These are phyloP conservation scores for Falco punctatus DNA, from an alignment of 2,113 vertebrate genomes.

Conservation along the genomic window DNA sequence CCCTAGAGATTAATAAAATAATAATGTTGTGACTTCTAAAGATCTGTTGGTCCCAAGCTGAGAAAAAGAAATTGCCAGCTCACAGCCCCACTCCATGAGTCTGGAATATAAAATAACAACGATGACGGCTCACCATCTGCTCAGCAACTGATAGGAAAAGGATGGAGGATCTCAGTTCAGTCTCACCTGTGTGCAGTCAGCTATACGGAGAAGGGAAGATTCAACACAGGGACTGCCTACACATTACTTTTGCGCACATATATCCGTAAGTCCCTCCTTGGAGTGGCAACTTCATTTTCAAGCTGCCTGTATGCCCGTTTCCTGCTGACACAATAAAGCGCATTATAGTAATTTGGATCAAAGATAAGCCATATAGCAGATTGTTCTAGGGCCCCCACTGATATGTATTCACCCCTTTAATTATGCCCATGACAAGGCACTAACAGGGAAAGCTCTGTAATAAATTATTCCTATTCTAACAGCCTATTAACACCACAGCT, in stretches of 20 bases:
- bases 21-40: constrained; percentile 38
- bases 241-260: rapidly evolving
- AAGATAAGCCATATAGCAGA: neutral
- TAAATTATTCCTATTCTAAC: neutral
- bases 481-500: neutral
- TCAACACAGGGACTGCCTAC: neutral
- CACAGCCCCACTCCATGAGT: neutral
- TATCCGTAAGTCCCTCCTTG: neutral
- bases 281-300: neutral
- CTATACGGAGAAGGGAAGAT: neutral
- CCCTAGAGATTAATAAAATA: neutral
- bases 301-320: neutral
- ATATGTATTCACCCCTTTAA: neutral
- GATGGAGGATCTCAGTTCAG: neutral
- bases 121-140: constrained; percentile 29
- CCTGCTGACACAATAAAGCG: neutral
- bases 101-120: neutral
- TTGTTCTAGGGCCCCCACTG: neutral
- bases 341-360: neutral
- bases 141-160: neutral
- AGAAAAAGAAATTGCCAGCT: constrained; percentile 37
- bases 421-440: neutral
- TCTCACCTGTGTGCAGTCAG: neutral
- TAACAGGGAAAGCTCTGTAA: neutral
- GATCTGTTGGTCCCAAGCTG: constrained; percentile 34